Percentiles rank a stretch among this genome's conserved stretches.
phyloP scores from a whole-genome alignment of 2,888 invertebrate genomes.

The Parnassius apollo region DNA sequence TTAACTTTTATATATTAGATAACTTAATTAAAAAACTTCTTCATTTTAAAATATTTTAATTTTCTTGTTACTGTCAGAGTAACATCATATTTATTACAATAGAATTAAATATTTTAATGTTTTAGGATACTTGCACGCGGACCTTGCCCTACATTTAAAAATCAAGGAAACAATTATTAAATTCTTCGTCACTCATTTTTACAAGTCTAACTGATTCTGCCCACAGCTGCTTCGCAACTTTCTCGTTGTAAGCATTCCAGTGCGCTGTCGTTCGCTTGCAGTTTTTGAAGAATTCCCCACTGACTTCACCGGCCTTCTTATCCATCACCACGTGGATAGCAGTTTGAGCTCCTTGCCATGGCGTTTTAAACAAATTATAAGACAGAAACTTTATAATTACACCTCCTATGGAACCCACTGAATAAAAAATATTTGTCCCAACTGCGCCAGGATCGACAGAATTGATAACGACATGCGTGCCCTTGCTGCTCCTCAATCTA shows the following conservation, averaged over 20 bases:
- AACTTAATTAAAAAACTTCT: too few relatives aligned
- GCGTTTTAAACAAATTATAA: conserved; percentile 86
- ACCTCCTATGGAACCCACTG: conserved; percentile 57
- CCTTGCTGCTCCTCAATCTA: conserved; percentile 79
- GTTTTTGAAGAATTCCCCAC: conserved; percentile 89
- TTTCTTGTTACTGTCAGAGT: not conserved
- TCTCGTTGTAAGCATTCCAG: conserved; percentile 86
- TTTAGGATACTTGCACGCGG: too few relatives aligned
- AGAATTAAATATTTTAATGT: too few relatives aligned
- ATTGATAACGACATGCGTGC: conserved; percentile 86
- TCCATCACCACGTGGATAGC: conserved; percentile 87
- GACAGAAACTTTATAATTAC: conserved; percentile 81
- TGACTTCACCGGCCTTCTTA: conserved; percentile 82
- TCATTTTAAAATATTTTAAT: too few relatives aligned
- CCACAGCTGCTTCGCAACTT: conserved; percentile 48
- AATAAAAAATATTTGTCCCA: conserved; percentile 87
- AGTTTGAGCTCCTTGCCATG: conserved; percentile 91
- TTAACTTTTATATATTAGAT: too few relatives aligned
- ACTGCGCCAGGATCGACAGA: conserved; percentile 92
- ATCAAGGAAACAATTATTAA: conserved; percentile 74
- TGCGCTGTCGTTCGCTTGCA: conserved; percentile 85
- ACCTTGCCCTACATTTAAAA: too few relatives aligned
- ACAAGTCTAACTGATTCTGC: conserved; percentile 86
- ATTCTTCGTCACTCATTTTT: conserved; percentile 83
- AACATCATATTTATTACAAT: too few relatives aligned